Evolutionary conservation across 2,888 invertebrate genomes (phyloP), one percentile per base, ranked within the genome.

Genomic region (Apamea epomidion): DNA sequence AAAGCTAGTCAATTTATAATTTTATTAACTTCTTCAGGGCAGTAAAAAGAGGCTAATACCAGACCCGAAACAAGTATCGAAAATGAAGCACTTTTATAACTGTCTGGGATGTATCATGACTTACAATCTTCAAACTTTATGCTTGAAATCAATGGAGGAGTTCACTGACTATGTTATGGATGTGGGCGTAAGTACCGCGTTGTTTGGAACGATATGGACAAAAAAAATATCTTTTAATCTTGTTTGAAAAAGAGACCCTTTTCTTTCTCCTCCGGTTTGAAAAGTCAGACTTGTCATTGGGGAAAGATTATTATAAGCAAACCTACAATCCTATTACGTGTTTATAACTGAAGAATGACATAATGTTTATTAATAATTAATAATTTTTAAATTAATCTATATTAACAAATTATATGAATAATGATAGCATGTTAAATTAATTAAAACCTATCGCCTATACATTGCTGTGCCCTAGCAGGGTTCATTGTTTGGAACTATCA

Each of bases 51-150:
- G 97, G 79, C 97, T 97, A 86, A 97, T 98, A 76, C 98, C 98
- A 0, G 98, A 98, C 84, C 97, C 98, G 0, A 97, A 97, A 72
- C 98, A 98, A 87, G 97, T 97, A 32, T 97, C 97, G 25, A 97
- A 98, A 92, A 97, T 98, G 94, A 98, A 97, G 89, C 98, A 98
- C 69, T 99, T 99, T 94, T 99, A 98, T 93, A 98, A 99, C 93
- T 98, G 99, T 90, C 98, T 99, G 2, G 98, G 98, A 0, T 98
- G 98, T 51, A 97, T 99, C 65, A 99, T 99, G 99, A 98, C 99
- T 0, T 98, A 98, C 90, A 98, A 99, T 91, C 95, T 99, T 79
- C 99, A 99, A 93, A 98, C 98, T 42, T 94, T 99, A 58, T 98
- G 98, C 88, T 96, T 99, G 67, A 97, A 98, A 89, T 99, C 99